Conservation (phyloP, 2,113 vertebrate species). For the Phyllostomus discolor region DNA sequence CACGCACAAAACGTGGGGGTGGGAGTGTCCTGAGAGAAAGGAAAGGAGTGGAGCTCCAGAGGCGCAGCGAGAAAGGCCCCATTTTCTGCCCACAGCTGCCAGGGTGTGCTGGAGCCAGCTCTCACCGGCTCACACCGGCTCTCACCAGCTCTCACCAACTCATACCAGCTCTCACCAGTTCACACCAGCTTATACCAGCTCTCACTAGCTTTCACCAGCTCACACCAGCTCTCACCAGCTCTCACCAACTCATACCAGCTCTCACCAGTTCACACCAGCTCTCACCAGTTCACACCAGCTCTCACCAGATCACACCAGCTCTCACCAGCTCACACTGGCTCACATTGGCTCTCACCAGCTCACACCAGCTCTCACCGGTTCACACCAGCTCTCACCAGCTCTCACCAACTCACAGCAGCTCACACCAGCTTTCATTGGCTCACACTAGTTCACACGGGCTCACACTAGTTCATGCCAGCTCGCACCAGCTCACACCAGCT, state of each 20-base stretch:
- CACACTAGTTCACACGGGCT: background rate
- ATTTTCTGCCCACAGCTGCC: background rate
- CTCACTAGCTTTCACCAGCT: background rate
- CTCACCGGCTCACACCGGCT: background rate
- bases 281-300: background rate
- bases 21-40: rapidly evolving
- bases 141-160: background rate
- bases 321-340: background rate
- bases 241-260: background rate
- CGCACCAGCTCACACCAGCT: background rate
- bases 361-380: background rate
- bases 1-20: rapidly evolving
- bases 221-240: background rate
- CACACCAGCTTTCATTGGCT: background rate
- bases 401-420: background rate
- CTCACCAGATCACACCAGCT: background rate
- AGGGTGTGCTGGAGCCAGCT: no score
- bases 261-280: background rate
- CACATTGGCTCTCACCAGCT: background rate
- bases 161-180: background rate
- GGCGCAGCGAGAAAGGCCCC: no score
- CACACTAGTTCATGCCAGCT: background rate
- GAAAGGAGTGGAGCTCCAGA: background rate
- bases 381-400: background rate
- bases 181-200: background rate